phyloP scores from a whole-genome alignment of 1,140 invertebrate species.

The Sitophilus oryzae region DNA sequence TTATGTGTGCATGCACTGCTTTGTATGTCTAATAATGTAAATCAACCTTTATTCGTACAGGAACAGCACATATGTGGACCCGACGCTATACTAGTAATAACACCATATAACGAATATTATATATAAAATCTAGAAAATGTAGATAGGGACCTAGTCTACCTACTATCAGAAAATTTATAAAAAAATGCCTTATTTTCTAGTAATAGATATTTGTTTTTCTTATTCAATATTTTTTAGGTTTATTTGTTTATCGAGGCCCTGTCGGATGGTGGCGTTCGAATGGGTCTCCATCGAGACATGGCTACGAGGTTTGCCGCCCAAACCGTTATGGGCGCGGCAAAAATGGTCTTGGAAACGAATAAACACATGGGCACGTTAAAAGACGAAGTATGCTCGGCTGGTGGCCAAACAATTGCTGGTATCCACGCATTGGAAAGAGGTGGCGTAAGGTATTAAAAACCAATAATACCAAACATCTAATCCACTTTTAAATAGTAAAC shows the following conservation, averaged over 20 bases:
- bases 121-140: no score
- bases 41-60: no score
- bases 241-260: conserved; percentile 86
- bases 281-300: conserved; percentile 79
- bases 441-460: conserved; percentile 69
- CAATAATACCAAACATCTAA: no score
- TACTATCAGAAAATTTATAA: no score
- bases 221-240: conserved; percentile 52
- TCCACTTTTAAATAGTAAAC: no score
- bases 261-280: conserved; percentile 85
- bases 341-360: conserved; percentile 78
- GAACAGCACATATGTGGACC: no score
- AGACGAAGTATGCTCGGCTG: conserved; percentile 91
- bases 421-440: conserved; percentile 80
- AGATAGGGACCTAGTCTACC: no score
- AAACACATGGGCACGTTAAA: conserved; percentile 83
- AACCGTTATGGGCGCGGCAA: conserved; percentile 78
- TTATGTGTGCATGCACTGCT: no score
- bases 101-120: no score
- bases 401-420: conserved; percentile 85
- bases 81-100: no score
- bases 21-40: no score
- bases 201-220: background rate
- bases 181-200: no score
- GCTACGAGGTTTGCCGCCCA: conserved; percentile 81